phyloP scores from a whole-genome alignment of 2,888 invertebrate species.

The Myopa tessellatipennis region DNA sequence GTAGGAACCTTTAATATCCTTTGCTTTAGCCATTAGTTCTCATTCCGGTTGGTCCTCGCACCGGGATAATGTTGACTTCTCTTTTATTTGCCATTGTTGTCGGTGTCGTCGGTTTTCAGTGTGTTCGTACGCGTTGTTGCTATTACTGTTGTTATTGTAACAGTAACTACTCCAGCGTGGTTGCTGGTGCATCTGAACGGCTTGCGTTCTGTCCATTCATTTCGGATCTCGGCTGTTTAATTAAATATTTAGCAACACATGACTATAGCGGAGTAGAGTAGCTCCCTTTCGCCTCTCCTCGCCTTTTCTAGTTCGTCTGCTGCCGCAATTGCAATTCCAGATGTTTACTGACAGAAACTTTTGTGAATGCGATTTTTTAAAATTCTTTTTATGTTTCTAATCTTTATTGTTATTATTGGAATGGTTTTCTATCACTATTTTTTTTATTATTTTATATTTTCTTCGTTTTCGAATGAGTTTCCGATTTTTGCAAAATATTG shows the following conservation, averaged over 20 bases:
- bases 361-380: no score
- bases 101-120: not conserved
- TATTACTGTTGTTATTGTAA: not conserved
- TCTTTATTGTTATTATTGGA: no score
- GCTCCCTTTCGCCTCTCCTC: not conserved
- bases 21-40: slow-evolving; percentile 16
- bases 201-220: not conserved
- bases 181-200: not conserved
- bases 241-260: slow-evolving; percentile 33
- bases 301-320: no score
- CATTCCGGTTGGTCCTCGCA: slow-evolving; percentile 19
- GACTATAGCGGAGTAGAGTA: slow-evolving; percentile 3
- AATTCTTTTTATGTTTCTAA: no score
- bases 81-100: slow-evolving; percentile 15
- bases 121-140: not conserved
- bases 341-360: no score
- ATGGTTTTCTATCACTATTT: no score
- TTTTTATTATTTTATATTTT: no score
- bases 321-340: no score
- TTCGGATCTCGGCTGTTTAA: slow-evolving; percentile 28
- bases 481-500: no score
- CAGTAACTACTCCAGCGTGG: not conserved
- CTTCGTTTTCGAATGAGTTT: no score
- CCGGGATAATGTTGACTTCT: slow-evolving; percentile 29
- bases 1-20: slow-evolving; percentile 13